Evolutionary conservation across 2,113 vertebrate species (phyloP).

Genomic region (Triplophysa rosa): DNA sequence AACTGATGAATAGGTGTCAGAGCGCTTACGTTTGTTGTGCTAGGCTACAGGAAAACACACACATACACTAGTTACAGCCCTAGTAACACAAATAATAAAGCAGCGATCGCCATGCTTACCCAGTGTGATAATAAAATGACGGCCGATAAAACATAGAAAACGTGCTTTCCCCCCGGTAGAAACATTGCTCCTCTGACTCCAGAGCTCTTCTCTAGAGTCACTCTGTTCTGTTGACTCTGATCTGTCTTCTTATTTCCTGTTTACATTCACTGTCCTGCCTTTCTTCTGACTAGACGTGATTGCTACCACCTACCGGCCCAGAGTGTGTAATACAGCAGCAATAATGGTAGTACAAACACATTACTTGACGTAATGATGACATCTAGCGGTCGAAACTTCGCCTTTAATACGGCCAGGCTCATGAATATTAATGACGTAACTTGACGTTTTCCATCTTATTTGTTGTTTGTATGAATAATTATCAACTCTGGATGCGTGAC

Average conservation of each 20-base stretch:
- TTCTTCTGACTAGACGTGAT: background rate
- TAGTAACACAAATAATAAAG: background rate
- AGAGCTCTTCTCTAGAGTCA: background rate
- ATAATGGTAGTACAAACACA: background rate
- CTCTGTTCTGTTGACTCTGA: background rate
- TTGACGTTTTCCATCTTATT: background rate
- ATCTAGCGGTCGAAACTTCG: constrained; percentile 1
- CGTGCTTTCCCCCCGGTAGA: background rate
- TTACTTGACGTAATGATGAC: background rate
- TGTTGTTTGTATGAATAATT: background rate
- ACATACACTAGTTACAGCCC: background rate
- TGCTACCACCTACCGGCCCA: constrained; percentile 23
- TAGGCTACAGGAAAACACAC: background rate
- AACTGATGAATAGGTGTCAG: background rate
- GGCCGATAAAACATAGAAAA: constrained; percentile 3
- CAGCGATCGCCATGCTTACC: constrained; percentile 10
- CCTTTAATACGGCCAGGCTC: background rate
- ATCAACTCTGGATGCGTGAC: too few relatives aligned
- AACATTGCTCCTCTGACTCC: constrained; percentile 1
- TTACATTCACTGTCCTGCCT: background rate
- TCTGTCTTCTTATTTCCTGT: constrained; percentile 34
- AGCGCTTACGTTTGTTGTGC: background rate
- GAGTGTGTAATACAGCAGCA: background rate
- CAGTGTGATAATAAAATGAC: constrained; percentile 5
- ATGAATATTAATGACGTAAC: background rate